phyloP scores from a whole-genome alignment of 2,113 vertebrate genomes.

The Carassius auratus region DNA sequence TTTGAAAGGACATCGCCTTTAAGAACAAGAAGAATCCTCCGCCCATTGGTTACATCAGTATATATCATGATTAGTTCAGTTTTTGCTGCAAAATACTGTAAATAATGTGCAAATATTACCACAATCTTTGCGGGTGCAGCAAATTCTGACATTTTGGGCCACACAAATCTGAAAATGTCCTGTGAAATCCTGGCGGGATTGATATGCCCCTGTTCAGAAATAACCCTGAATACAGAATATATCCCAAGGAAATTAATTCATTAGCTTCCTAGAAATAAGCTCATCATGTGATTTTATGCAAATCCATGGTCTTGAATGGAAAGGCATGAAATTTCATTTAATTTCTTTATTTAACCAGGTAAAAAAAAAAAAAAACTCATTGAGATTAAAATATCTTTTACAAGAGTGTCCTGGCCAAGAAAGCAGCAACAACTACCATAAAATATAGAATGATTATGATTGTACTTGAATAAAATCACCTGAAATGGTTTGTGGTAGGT shows the following conservation, averaged over 20 bases:
- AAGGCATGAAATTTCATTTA: constrained; percentile 46
- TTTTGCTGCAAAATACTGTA: background rate
- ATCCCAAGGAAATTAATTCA: constrained; percentile 70
- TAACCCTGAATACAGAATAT: constrained; percentile 44
- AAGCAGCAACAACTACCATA: too few relatives aligned
- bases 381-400: too few relatives aligned
- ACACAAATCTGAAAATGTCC: background rate
- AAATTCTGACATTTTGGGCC: background rate
- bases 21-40: background rate
- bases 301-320: constrained; percentile 69
- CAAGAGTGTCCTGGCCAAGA: too few relatives aligned
- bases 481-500: background rate
- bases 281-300: constrained; percentile 71
- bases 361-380: too few relatives aligned
- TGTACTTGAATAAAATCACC: too few relatives aligned
- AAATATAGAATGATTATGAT: too few relatives aligned
- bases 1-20: background rate
- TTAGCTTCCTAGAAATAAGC: constrained; percentile 71
- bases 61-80: too few relatives aligned
- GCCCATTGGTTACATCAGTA: background rate
- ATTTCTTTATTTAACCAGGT: too few relatives aligned
- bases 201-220: background rate
- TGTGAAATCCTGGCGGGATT: background rate
- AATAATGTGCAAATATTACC: too few relatives aligned
- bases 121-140: background rate